These are phyloP conservation scores for Zosterops borbonicus DNA, from an alignment of 2,113 vertebrate species.

Conservation along the genomic window DNA sequence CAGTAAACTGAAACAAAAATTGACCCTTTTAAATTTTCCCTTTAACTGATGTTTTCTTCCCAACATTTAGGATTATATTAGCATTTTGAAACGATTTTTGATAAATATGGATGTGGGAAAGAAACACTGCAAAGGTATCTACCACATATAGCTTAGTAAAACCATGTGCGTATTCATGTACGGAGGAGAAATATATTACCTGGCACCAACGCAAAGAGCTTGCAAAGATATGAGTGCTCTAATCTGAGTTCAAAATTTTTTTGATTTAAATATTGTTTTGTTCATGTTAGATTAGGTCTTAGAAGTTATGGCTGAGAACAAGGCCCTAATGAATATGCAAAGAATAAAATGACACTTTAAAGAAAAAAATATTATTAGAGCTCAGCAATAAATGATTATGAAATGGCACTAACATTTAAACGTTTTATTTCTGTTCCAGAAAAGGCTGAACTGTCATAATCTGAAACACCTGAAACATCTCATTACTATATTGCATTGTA, in stretches of 20 bases:
- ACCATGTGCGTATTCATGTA: neutral
- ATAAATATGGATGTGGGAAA: slow-evolving; percentile 26
- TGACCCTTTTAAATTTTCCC: neutral
- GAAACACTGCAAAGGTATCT: slow-evolving; percentile 1
- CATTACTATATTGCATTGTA: neutral
- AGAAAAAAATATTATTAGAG: neutral
- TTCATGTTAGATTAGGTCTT: neutral
- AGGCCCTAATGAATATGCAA: slow-evolving; percentile 10
- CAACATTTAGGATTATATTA: neutral
- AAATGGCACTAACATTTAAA: neutral
- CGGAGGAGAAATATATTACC: slow-evolving; percentile 13
- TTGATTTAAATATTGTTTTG: slow-evolving; percentile 20
- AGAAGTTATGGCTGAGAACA: slow-evolving; percentile 38
- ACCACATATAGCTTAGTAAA: neutral
- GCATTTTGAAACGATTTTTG: slow-evolving; percentile 22
- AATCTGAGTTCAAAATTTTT: neutral
- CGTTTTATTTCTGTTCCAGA: neutral
- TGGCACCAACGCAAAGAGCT: slow-evolving; percentile 25
- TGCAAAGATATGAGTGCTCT: slow-evolving; percentile 6
- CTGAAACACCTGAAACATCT: neutral
- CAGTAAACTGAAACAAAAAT: neutral
- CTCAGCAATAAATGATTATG: neutral
- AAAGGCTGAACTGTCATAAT: neutral
- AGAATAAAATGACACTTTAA: neutral
- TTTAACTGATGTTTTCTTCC: neutral